phyloP scores from a whole-genome alignment of 2,797 vertebrate genomes.

The Cichlasoma orientale region DNA sequence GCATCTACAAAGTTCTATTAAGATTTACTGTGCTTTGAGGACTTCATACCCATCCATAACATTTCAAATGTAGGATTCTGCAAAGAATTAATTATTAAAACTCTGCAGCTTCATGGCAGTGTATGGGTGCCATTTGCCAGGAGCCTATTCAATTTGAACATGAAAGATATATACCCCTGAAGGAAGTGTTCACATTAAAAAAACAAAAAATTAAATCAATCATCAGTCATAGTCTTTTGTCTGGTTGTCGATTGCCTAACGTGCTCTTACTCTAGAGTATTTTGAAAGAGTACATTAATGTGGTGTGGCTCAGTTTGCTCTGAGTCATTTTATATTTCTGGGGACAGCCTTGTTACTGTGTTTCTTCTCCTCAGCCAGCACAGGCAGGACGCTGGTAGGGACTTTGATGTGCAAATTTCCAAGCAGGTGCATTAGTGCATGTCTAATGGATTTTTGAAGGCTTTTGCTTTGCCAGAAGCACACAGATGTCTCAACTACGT shows the following conservation, averaged over 20 bases:
- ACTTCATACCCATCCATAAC: background rate
- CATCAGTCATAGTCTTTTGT: conserved; percentile 11
- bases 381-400: background rate
- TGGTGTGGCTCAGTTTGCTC: background rate
- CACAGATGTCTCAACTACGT: background rate
- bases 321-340: conserved; percentile 35
- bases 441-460: conserved; percentile 13
- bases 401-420: conserved; percentile 52
- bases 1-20: background rate
- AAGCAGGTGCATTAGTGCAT: conserved; percentile 19
- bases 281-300: conserved; percentile 19
- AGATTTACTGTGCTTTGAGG: background rate
- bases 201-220: background rate
- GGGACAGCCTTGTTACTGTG: conserved; percentile 1
- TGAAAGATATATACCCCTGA: background rate
- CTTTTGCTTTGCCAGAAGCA: background rate
- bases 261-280: conserved; percentile 7
- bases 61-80: background rate
- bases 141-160: background rate
- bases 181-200: background rate
- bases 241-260: conserved; percentile 27
- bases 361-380: conserved; percentile 7
- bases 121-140: background rate
- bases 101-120: background rate
- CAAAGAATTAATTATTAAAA: background rate